Conservation (phyloP, 1,140 invertebrate genomes). For the Lordiphosa stackelbergi region DNA sequence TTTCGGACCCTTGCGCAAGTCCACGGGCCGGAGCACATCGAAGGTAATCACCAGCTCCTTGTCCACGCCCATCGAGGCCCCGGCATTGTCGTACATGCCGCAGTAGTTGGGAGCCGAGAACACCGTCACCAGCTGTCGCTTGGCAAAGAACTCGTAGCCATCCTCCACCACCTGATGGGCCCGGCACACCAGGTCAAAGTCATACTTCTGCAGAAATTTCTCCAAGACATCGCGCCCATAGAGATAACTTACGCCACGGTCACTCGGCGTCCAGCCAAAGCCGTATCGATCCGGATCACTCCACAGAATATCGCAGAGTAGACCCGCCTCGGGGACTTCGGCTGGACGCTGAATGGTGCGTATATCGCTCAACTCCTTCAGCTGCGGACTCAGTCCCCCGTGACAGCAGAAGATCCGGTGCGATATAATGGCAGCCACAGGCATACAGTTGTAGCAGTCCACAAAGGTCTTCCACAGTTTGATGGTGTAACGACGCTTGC, state of each 20-base stretch:
- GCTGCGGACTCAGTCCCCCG: conserved; percentile 91
- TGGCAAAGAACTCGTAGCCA: conserved; percentile 98
- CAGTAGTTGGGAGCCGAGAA: conserved; percentile 84
- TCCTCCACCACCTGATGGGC: conserved; percentile 98
- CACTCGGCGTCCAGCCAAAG: conserved; percentile 94
- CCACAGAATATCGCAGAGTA: conserved; percentile 97
- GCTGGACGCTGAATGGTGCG: conserved; percentile 91
- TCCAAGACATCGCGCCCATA: conserved; percentile 94
- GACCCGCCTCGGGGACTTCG: conserved; percentile 92
- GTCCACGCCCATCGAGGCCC: conserved; percentile 98
- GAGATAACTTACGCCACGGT: conserved; percentile 95
- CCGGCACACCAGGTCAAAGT: conserved; percentile 95
- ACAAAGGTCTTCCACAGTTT: conserved; percentile 99
- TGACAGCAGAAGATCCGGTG: conserved; percentile 99
- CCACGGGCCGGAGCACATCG: conserved; percentile 35
- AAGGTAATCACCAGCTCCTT: conserved; percentile 98
- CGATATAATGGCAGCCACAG: conserved; percentile 95
- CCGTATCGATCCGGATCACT: conserved; percentile 96
- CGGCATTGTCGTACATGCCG: conserved; percentile 97
- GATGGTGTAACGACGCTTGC: conserved; percentile 95
- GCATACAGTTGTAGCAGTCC: conserved; percentile 79
- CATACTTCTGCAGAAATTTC: conserved; percentile 94
- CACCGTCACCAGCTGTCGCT: conserved; percentile 97
- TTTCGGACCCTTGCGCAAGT: neutral
- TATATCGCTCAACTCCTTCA: conserved; percentile 92